Evolutionary conservation across 2,797 vertebrate genomes (phyloP).

Genomic region (Sebastes trivittatus): DNA sequence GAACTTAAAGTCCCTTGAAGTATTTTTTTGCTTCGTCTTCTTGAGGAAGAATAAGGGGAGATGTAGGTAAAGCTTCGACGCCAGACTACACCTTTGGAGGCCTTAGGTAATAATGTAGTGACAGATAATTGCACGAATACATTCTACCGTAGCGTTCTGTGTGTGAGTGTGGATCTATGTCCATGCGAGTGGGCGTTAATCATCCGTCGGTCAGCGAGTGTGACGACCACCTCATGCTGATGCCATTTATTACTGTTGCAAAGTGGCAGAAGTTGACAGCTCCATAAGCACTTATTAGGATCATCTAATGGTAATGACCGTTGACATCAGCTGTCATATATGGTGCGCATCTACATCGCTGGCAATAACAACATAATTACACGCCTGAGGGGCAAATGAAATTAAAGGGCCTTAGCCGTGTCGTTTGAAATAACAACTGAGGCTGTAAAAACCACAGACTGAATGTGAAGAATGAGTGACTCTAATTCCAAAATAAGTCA

Average conservation of each 20-base stretch:
- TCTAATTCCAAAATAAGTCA: not conserved
- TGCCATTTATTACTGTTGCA: not conserved
- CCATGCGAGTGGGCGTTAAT: not conserved
- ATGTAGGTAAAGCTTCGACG: not conserved
- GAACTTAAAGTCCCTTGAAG: not conserved
- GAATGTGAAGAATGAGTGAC: not conserved
- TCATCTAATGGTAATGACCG: slow-evolving; percentile 34
- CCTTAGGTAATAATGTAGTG: not conserved
- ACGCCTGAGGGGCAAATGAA: slow-evolving; percentile 42
- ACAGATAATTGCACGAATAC: not conserved
- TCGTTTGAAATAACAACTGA: slow-evolving; percentile 19
- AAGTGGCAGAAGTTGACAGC: slow-evolving; percentile 24
- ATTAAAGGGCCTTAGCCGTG: slow-evolving; percentile 35
- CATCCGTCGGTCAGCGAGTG: not conserved
- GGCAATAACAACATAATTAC: slow-evolving; percentile 45
- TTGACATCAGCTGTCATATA: slow-evolving; percentile 54
- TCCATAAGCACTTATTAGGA: slow-evolving; percentile 28
- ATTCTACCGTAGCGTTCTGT: not conserved
- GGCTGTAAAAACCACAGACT: slow-evolving; percentile 4
- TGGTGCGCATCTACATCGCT: slow-evolving; percentile 34
- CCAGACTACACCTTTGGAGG: not conserved
- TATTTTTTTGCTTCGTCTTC: not conserved
- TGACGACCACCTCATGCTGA: not conserved
- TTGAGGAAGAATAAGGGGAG: not conserved
- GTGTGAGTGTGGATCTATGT: not conserved